Evolutionary conservation across 2,113 vertebrate species (phyloP).

Genomic region (Helogale parvula): DNA sequence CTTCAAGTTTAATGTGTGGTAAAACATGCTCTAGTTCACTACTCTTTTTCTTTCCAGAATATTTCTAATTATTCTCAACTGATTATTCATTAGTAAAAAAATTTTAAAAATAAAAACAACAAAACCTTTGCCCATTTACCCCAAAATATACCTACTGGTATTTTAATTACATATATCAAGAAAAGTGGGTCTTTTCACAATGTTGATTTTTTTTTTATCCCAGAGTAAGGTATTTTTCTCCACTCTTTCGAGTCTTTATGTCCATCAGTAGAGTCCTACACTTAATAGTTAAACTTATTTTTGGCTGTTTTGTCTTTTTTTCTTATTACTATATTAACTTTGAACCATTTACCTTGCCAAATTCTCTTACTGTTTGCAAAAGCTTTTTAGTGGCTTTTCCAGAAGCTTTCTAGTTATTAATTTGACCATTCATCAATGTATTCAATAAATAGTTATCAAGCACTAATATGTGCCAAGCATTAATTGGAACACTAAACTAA

Average conservation of each 20-base stretch:
- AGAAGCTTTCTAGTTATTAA: background rate
- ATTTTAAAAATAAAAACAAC: background rate
- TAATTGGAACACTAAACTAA: background rate
- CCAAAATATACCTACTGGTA: background rate
- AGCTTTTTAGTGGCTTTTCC: background rate
- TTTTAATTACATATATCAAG: background rate
- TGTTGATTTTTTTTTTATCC: background rate
- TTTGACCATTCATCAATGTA: background rate
- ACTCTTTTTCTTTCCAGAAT: background rate
- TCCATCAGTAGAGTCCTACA: background rate
- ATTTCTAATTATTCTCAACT: background rate
- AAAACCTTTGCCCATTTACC: background rate
- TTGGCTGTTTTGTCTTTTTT: background rate
- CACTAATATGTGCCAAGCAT: background rate
- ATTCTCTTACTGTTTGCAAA: background rate
- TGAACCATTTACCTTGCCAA: background rate
- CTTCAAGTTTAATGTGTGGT: background rate
- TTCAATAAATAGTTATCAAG: background rate
- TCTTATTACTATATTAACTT: background rate
- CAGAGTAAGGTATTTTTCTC: background rate
- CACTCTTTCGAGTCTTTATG: background rate
- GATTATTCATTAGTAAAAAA: background rate
- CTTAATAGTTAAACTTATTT: background rate
- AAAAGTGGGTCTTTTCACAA: background rate
- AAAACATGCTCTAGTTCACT: background rate